Percentiles rank a stretch among this genome's conserved stretches.
phyloP scores from a whole-genome alignment of 2,888 invertebrate genomes.

The Yponomeuta evonymella region DNA sequence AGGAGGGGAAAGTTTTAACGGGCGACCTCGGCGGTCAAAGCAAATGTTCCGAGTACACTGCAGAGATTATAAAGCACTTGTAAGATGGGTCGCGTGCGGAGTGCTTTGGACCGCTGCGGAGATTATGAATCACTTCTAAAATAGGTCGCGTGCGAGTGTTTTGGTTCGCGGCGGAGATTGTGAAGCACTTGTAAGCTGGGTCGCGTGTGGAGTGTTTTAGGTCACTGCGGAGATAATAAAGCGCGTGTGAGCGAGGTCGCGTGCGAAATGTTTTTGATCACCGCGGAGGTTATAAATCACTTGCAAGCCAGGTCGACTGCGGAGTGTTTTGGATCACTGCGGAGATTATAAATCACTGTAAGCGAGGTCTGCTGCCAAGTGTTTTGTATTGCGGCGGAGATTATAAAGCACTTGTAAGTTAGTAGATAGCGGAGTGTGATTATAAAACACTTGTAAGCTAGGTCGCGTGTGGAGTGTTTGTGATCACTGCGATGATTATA shows the following conservation, averaged over 20 bases:
- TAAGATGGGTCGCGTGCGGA: constrained; percentile 22
- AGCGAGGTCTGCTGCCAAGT: too few species aligned
- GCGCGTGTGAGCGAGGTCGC: constrained; percentile 34
- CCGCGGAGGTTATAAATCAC: too few species aligned
- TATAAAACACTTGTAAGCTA: constrained; percentile 17
- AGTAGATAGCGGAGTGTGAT: too few species aligned
- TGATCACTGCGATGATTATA: constrained; percentile 83
- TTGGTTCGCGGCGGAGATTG: too few species aligned
- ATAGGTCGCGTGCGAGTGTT: too few species aligned
- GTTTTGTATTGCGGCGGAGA: too few species aligned
- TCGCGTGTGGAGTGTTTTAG: too few species aligned
- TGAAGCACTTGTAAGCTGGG: too few species aligned
- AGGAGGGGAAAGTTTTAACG: constrained; percentile 88
- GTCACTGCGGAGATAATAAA: constrained; percentile 84
- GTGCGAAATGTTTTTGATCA: constrained; percentile 12
- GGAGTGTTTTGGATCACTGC: too few species aligned
- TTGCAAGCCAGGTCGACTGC: too few species aligned
- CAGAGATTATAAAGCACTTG: constrained; percentile 82
- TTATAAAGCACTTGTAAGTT: constrained; percentile 63
- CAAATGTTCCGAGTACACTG: constrained; percentile 95
- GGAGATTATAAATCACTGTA: too few species aligned
- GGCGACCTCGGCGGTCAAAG: constrained; percentile 96
- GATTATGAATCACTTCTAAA: constrained; percentile 74
- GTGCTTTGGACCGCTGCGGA: constrained; percentile 76
- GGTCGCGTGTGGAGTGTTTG: background rate